Evolutionary conservation across 2,113 vertebrate species (phyloP).

Genomic region (Rattus norvegicus): GRCr8 NC_086033.1:38214501-38215000

Average conservation of each 20-base stretch:
- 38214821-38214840: not conserved
- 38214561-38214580: not conserved
- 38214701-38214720: not conserved
- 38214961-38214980: not conserved
- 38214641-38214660: too few species aligned
- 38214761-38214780: not conserved
- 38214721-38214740: not conserved
- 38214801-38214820: not conserved
- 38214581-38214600: not conserved
- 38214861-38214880: not conserved
- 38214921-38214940: not conserved
- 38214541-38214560: not conserved
- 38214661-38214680: not conserved
- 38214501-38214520: not conserved
- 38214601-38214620: not conserved
- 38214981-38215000: not conserved
- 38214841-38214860: not conserved
- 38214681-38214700: not conserved
- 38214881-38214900: not conserved
- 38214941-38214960: not conserved
- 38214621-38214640: not conserved
- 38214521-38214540: not conserved
- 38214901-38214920: not conserved
- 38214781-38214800: not conserved
- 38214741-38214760: not conserved